phyloP scores from a whole-genome alignment of 2,797 vertebrate genomes.

The Hirundo rustica region DNA sequence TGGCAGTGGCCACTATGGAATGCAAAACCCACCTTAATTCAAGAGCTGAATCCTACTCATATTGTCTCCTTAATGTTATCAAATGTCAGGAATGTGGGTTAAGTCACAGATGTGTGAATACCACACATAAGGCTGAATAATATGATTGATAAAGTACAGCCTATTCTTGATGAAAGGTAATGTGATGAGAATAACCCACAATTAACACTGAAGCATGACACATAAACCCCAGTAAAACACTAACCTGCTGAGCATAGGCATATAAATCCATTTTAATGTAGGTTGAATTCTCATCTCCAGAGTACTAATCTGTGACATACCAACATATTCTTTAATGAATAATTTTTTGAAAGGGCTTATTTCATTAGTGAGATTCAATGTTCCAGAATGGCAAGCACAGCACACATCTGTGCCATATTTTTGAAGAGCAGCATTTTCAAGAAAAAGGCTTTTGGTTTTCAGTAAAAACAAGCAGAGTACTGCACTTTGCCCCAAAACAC shows the following conservation, averaged over 20 bases:
- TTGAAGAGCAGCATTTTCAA: not conserved
- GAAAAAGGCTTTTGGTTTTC: not conserved
- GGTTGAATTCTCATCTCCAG: not conserved
- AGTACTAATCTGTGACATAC: not conserved
- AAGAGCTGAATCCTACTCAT: not conserved
- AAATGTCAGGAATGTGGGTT: not conserved
- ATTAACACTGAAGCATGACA: slow-evolving; percentile 7
- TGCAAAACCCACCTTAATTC: not conserved
- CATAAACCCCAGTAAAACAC: not conserved
- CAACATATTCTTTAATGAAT: not conserved
- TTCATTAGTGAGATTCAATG: not conserved
- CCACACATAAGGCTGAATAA: not conserved
- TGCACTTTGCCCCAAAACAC: not conserved
- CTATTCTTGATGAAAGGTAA: not conserved
- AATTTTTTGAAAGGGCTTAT: not conserved
- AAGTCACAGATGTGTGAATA: not conserved
- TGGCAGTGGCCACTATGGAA: not conserved
- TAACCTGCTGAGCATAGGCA: not conserved
- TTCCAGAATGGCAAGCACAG: not conserved
- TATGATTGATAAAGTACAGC: not conserved
- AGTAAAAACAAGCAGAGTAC: not conserved
- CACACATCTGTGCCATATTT: not conserved
- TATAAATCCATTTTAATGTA: not conserved
- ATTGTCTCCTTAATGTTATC: not conserved
- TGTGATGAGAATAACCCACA: not conserved